These are phyloP conservation scores for Drosophila pachea DNA, from an alignment of 1,140 invertebrate species.

Conservation along the genomic window DNA sequence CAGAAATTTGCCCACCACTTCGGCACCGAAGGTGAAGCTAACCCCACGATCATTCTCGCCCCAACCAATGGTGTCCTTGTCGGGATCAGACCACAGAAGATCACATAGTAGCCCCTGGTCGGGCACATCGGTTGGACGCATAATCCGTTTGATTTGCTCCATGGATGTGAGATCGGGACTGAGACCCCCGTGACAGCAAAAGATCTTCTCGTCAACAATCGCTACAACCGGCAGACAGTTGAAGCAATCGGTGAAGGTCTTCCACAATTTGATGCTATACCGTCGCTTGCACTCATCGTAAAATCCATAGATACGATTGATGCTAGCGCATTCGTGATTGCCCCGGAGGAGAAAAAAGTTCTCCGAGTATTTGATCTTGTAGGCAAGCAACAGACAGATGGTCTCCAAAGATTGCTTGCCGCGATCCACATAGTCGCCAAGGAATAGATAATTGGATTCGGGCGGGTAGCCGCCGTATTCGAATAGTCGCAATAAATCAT, in stretches of 20 bases:
- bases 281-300: constrained; percentile 97
- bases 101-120: constrained; percentile 96
- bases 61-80: constrained; percentile 93
- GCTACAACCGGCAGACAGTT: constrained; percentile 98
- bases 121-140: constrained; percentile 94
- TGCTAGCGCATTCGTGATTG: constrained; percentile 92
- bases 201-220: constrained; percentile 98
- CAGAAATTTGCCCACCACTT: constrained; percentile 95
- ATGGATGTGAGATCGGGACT: constrained; percentile 93
- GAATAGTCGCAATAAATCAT: constrained; percentile 97
- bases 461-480: constrained; percentile 99
- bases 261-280: constrained; percentile 98
- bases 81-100: constrained; percentile 97
- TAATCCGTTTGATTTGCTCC: constrained; percentile 93
- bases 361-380: constrained; percentile 95
- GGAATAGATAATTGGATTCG: constrained; percentile 99
- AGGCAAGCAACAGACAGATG: constrained; percentile 94
- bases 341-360: constrained; percentile 92
- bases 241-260: constrained; percentile 99
- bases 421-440: constrained; percentile 92
- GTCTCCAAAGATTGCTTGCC: constrained; percentile 93
- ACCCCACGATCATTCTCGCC: constrained; percentile 97
- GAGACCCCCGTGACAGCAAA: constrained; percentile 96
- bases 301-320: constrained; percentile 95
- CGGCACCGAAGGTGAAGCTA: constrained; percentile 96